phyloP scores from a whole-genome alignment of 2,797 vertebrate genomes.

The Oreochromis grahami region DNA sequence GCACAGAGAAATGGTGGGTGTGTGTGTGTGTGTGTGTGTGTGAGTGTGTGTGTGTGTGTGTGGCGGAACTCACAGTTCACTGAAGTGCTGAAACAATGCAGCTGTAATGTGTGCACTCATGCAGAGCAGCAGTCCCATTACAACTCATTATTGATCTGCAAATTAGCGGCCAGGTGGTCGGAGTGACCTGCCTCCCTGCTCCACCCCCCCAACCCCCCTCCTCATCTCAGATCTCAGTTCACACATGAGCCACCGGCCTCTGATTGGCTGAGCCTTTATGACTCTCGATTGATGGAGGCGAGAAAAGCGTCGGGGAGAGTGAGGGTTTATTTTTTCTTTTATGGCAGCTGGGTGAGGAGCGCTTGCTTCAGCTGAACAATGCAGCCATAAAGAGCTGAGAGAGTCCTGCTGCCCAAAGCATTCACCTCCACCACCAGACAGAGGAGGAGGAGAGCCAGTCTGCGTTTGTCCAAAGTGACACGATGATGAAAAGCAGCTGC shows the following conservation, averaged over 20 bases:
- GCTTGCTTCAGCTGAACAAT: conserved; percentile 39
- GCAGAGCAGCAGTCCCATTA: conserved; percentile 50
- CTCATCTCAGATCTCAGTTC: neutral
- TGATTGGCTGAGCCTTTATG: conserved; percentile 36
- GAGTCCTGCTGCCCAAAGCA: conserved; percentile 37
- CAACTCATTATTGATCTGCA: conserved; percentile 66
- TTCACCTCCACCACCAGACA: neutral
- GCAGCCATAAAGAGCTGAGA: conserved; percentile 51
- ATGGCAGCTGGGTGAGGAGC: conserved; percentile 42
- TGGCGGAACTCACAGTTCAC: neutral
- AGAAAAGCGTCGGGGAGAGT: neutral
- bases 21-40: neutral
- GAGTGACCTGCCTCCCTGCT: neutral
- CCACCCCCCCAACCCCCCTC: neutral
- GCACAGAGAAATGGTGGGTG: neutral
- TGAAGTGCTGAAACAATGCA: conserved; percentile 41
- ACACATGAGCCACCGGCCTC: neutral
- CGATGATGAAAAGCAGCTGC: conserved; percentile 37
- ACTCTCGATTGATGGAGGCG: conserved; percentile 22
- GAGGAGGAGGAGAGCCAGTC: neutral
- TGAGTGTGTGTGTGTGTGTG: neutral
- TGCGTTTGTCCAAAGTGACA: neutral
- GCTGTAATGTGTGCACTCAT: conserved; percentile 37
- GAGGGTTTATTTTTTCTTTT: neutral
- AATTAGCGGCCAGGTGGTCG: conserved; percentile 67